Evolutionary conservation across 2,797 vertebrate genomes (phyloP), one percentile per base, ranked within the genome.

Genomic region (Ctenopoma multispine): DNA sequence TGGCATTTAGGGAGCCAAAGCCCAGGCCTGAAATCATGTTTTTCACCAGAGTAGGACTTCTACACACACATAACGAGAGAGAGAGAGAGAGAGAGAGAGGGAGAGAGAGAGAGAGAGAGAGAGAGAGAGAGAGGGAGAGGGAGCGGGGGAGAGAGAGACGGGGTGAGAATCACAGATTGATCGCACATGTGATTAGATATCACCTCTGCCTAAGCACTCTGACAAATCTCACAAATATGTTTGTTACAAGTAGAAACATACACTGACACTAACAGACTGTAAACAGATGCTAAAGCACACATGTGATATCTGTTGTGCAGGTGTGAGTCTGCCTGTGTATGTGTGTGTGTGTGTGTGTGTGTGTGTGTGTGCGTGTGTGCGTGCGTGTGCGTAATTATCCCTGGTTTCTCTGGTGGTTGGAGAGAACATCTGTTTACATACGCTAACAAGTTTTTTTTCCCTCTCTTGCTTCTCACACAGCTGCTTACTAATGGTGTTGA

Each of bases 11-110:
- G 89, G 96, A 97, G 92, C 97, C 97, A 0, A 99, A 99, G 79
- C 97, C 95, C 85, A 99, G 95, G 85, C 97, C 97, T 57, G 97
- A 98, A 94, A 99, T 97, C 97, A 99, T 99, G 88, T 99, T 99
- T 94, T 99, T 99, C 91, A 99, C 97, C 91, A 99, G 96, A 86
- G 98, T 99, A 38, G 98, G 98, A 90, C 97, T 99, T 95, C 98
- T 99, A 72, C 27, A 75, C 21, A 63, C 47, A 77, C 15, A 67
- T 24, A 81, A 31, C 63, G 34, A 54, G 57, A 62, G 49, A 51
- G 38, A 67, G 14, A 21, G 24, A 51, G 17, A 23, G 47, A 49
- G 47, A 15, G 23, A 36, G 3, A 36, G 56, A 56, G 71, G 64
- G 17, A 46, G 41, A 34, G 51, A 51, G 18, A 24, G 71, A 66